Base-by-base conservation (phyloP, 2,797 vertebrate genomes). In the Molossus molossus region DNA sequence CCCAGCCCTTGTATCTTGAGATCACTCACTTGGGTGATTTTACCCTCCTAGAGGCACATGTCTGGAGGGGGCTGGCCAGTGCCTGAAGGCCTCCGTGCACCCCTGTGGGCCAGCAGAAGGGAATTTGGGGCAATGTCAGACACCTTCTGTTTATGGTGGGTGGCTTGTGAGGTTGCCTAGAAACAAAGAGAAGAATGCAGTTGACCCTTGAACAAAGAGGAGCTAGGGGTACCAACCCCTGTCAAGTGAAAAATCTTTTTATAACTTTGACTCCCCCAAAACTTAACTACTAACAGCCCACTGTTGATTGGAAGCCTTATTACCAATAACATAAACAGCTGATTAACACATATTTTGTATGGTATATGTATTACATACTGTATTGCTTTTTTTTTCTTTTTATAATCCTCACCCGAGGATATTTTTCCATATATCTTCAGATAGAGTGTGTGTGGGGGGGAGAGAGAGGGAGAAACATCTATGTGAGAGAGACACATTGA, bases 21-120 rank as follows among this genome's bases (percentile, higher is more conserved):
- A 29, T 13, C 25, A 3, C 10, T 73, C 13, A 1, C 15, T 69
- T 57, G 25, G 12, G 29, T 6, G 0, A 33, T 65, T 73, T 6
- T 1, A 5, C 9, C 27, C 3, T 0, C 18, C 2, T 21, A 21
- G 0, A 77, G 65, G 79, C 15, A 9, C 3, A 6, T 6, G 27
- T 10, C 58, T n/a, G 7, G 60, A 72, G 73, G 45, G 23, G 58
- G 25, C 15, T 10, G 3, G 0, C 1, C 18, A 23, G 27, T 10
- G 15, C 57, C 7, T n/a, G 20, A 53, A 82, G 15, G 33, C 5
- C 17, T 69, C n/a, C 45, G 20, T 11, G 23, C 9, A 37, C 23
- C 50, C 17, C 53, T 21, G 14, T 9, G 18, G 21, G 25, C 57
- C n/a, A 25, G 37, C 11, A 50, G 58, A 70, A 50, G 15, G 40